Evolutionary conservation across 2,888 invertebrate species (phyloP).

Genomic region (Pogonocherus hispidulus): DNA sequence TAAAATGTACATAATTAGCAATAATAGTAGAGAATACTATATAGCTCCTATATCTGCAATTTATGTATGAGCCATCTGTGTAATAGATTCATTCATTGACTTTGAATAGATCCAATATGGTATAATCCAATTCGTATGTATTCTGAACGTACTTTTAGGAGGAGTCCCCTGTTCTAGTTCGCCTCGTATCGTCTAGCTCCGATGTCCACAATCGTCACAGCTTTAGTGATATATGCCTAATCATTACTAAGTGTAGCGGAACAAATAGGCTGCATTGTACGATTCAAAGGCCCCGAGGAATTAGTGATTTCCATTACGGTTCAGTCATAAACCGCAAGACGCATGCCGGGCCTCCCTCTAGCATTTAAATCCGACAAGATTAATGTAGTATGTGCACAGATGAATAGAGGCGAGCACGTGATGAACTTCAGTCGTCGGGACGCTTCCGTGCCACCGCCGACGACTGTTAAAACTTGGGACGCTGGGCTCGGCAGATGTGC

Average conservation of each 20-base stretch:
- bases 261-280: neutral
- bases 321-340: slow-evolving; percentile 41
- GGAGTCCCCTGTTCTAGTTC: no score
- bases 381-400: slow-evolving; percentile 47
- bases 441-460: neutral
- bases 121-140: no score
- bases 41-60: no score
- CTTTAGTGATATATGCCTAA: slow-evolving; percentile 1
- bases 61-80: no score
- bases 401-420: slow-evolving; percentile 45
- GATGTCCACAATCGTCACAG: no score
- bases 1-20: no score
- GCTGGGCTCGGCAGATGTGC: slow-evolving; percentile 15
- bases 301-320: slow-evolving; percentile 42
- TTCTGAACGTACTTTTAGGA: no score
- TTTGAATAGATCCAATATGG: no score
- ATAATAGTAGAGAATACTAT: no score
- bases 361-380: slow-evolving; percentile 51
- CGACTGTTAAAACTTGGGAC: no score
- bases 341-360: slow-evolving; percentile 33
- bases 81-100: no score
- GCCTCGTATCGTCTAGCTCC: no score
- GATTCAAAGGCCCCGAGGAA: slow-evolving; percentile 34
- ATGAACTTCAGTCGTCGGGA: slow-evolving; percentile 36
- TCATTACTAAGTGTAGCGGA: neutral